Evolutionary conservation across 2,797 vertebrate genomes (phyloP).

Genomic region (Acanthurus tractus): DNA sequence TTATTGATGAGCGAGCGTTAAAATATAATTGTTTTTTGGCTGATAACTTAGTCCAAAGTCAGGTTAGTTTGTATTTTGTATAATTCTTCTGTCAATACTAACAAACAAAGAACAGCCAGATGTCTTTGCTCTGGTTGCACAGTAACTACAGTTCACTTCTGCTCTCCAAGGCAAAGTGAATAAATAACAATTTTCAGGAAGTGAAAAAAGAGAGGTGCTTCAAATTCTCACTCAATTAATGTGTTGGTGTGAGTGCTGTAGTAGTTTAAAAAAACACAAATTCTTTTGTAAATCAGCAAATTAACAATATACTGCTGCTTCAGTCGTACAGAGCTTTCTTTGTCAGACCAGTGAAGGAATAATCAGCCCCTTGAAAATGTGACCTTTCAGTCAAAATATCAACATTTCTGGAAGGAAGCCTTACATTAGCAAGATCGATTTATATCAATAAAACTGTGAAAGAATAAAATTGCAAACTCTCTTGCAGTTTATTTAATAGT

Average conservation of each 20-base stretch:
- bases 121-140: background rate
- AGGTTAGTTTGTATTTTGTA: conserved; percentile 6
- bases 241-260: background rate
- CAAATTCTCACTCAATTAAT: background rate
- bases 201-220: background rate
- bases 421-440: too few species aligned
- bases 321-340: too few species aligned
- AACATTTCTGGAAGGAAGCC: too few species aligned
- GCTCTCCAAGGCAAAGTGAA: background rate
- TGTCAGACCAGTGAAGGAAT: too few species aligned
- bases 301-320: too few species aligned
- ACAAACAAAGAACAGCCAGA: background rate
- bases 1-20: conserved; percentile 39
- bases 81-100: background rate
- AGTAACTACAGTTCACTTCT: conserved; percentile 1
- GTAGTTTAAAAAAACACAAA: background rate
- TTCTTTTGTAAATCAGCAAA: too few species aligned
- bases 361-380: too few species aligned
- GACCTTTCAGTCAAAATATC: too few species aligned
- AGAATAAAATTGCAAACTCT: too few species aligned
- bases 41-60: conserved; percentile 31
- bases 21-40: conserved; percentile 2
- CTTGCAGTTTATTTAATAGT: too few species aligned
- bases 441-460: too few species aligned
- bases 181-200: conserved; percentile 9